phyloP scores from a whole-genome alignment of 2,888 invertebrate species.

The Pterobdella sp. region DNA sequence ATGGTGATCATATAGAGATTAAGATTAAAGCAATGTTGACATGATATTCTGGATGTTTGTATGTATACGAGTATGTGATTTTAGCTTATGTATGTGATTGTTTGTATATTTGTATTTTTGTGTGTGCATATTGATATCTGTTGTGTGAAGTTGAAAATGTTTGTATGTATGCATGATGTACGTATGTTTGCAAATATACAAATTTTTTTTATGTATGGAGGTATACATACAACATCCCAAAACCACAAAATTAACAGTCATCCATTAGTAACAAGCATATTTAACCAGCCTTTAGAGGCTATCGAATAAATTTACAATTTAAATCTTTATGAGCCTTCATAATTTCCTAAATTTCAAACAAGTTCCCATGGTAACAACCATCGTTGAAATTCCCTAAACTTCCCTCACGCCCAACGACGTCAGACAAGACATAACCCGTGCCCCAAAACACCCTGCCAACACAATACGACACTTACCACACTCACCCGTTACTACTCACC shows the following conservation, averaged over 20 bases:
- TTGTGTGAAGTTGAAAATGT: not conserved
- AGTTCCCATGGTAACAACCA: not conserved
- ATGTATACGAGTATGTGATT: not conserved
- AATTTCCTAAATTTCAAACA: no score
- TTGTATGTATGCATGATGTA: not conserved
- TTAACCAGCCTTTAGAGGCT: no score
- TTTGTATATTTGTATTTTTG: not conserved
- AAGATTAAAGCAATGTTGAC: no score
- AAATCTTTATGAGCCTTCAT: not conserved
- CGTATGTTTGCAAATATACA: no score
- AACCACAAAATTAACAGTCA: no score
- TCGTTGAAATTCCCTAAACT: not conserved
- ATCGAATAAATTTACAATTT: not conserved
- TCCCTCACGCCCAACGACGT: no score
- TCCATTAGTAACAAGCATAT: no score
- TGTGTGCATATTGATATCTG: not conserved
- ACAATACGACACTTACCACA: not conserved
- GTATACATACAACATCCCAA: no score
- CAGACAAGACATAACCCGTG: no score
- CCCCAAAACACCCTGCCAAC: not conserved
- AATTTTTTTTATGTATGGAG: no score
- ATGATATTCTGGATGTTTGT: slow-evolving; percentile 7
- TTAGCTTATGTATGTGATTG: not conserved
- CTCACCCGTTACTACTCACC: not conserved
- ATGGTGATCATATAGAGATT: no score